These are phyloP conservation scores for Pachypanchax playfairii DNA, from an alignment of 2,113 vertebrate genomes.

Conservation along the genomic window DNA sequence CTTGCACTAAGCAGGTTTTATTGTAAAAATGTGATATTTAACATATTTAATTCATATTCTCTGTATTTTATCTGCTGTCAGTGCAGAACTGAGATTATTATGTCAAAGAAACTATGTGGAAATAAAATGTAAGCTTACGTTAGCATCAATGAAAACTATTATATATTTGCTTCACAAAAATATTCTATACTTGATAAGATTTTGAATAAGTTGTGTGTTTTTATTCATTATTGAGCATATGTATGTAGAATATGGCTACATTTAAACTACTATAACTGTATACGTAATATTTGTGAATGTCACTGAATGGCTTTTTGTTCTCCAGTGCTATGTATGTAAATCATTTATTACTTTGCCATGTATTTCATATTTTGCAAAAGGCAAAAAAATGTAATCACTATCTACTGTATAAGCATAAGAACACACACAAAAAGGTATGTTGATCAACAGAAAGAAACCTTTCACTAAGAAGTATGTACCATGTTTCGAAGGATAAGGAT, in stretches of 20 bases:
- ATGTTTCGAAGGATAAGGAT: constrained; percentile 21
- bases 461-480: constrained; percentile 37
- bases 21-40: constrained; percentile 72
- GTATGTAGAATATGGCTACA: constrained; percentile 39
- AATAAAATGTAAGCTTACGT: constrained; percentile 23
- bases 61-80: constrained; percentile 47
- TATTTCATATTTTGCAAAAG: constrained; percentile 69
- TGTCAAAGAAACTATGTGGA: constrained; percentile 29
- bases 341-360: constrained; percentile 50
- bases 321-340: constrained; percentile 48
- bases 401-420: constrained; percentile 75
- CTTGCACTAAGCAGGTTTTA: constrained; percentile 71
- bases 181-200: constrained; percentile 58
- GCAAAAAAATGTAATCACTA: constrained; percentile 59
- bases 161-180: constrained; percentile 49
- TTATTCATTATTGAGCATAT: constrained; percentile 47
- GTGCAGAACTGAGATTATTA: constrained; percentile 32
- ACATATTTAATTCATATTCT: constrained; percentile 71
- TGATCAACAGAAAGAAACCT: constrained; percentile 17
- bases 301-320: constrained; percentile 44
- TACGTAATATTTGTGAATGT: constrained; percentile 62
- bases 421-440: constrained; percentile 22
- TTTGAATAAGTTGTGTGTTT: constrained; percentile 42
- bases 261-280: constrained; percentile 57
- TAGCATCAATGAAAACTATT: constrained; percentile 29